Evolutionary conservation across 2,888 invertebrate genomes (phyloP).

Genomic region (Cephus nigrinus): DNA sequence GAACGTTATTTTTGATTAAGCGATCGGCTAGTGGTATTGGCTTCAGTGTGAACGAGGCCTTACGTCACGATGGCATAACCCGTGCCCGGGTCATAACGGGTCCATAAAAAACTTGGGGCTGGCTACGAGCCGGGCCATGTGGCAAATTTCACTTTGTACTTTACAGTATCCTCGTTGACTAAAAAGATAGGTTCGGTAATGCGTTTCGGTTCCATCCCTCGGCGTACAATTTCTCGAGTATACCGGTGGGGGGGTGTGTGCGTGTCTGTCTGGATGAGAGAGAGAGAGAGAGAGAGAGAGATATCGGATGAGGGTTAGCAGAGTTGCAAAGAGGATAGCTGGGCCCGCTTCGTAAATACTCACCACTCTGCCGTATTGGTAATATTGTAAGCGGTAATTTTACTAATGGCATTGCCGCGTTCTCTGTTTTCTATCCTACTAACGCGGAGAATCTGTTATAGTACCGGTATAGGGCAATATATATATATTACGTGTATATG

Average conservation of each 20-base stretch:
- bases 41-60: constrained; percentile 1
- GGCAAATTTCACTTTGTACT: constrained; percentile 30
- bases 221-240: background rate
- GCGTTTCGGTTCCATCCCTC: constrained; percentile 15
- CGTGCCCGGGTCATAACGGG: constrained; percentile 3
- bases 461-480: background rate
- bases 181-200: constrained; percentile 18
- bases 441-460: background rate
- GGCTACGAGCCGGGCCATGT: constrained; percentile 22
- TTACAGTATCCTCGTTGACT: constrained; percentile 21
- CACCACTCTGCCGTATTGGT: constrained; percentile 53
- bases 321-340: background rate
- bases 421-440: constrained; percentile 45
- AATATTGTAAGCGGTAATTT: constrained; percentile 59
- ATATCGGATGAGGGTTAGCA: background rate
- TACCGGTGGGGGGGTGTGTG: background rate
- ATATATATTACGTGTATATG: background rate
- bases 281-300: background rate
- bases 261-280: background rate
- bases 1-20: background rate
- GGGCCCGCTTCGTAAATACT: constrained; percentile 20
- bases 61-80: constrained; percentile 2
- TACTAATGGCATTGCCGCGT: constrained; percentile 57
- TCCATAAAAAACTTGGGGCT: constrained; percentile 1
- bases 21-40: background rate